Evolutionary conservation across 2,888 invertebrate species (phyloP).

Genomic region (Drosophila colorata): DNA sequence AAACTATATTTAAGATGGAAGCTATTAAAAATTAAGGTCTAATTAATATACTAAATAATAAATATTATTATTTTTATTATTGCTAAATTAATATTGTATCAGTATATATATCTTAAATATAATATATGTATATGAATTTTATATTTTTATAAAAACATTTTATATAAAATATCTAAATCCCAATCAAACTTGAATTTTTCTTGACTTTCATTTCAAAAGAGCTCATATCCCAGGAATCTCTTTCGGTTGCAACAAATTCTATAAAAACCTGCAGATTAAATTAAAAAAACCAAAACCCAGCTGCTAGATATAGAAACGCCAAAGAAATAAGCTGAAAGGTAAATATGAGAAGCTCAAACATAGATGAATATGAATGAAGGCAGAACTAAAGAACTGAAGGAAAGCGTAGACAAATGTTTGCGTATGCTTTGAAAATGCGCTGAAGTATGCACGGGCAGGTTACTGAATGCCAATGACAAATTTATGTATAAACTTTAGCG

Average conservation of each 20-base stretch:
- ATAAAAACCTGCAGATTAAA: constrained; percentile 30
- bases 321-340: constrained; percentile 33
- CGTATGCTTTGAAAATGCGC: constrained; percentile 49
- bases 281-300: constrained; percentile 31
- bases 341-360: constrained; percentile 41
- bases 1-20: no score
- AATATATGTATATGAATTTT: no score
- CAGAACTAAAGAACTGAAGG: constrained; percentile 38
- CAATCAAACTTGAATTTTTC: not conserved
- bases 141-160: no score
- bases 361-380: constrained; percentile 27
- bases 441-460: constrained; percentile 53
- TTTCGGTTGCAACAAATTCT: not conserved
- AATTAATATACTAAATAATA: no score
- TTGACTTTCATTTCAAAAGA: not conserved
- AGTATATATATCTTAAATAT: no score
- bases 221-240: not conserved
- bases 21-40: no score
- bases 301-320: constrained; percentile 8
- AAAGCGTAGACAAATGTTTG: constrained; percentile 59
- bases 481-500: constrained; percentile 80
- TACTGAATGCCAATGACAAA: constrained; percentile 80
- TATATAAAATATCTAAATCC: no score
- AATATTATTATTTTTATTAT: no score
- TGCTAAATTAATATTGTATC: no score